Evolutionary conservation across 1,140 invertebrate species (phyloP), one percentile per base, ranked within the genome.

Genomic region (Scaptomyza graminum): DNA sequence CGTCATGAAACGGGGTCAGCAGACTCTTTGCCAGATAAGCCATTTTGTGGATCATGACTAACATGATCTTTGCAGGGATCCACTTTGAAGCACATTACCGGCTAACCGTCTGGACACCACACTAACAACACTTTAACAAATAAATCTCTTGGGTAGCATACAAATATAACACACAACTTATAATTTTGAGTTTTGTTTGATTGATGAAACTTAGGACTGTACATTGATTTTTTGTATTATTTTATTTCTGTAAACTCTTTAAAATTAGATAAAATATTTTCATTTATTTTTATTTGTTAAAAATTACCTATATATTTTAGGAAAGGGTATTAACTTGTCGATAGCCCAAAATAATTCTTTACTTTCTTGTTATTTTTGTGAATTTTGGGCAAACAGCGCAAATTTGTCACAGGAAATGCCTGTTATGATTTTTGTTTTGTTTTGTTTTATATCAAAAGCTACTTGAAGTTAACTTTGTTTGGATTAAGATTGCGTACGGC

Each of bases 371-470:
- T 73, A 55, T 64, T 62, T 39, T 39, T 44, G 52, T 37, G 28
- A 31, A 69, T 59, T 47, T 34, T 64, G 61, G 52, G 63, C 71
- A 85, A 85, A 85, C 87, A 85, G 85, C 67, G 81, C 60, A 87
- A 78, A 63, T 70, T 73, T 65, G 82, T 75, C 82, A 87, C 69
- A 84, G 82, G 78, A 85, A 85, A 82, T 85, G 82, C 41, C 12
- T 12, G n/a, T 52, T 16, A 34, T 34, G 31, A 7, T n/a, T 62
- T 37, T 37, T 12, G 31, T 11, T 65, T 31, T 37, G 2, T 54
- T 22, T 18, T 44, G 1, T 37, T 46, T 70, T 60, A n/a, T 60
- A 51, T 64, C 62, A 44, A 31, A 56, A 25, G 13, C 11, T 46
- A 47, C 9, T 50, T 56, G 22, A 7, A 43, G 61, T 43, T 54